Evolutionary conservation across 2,113 vertebrate genomes (phyloP).

Genomic region (Clarias batrachus): DNA sequence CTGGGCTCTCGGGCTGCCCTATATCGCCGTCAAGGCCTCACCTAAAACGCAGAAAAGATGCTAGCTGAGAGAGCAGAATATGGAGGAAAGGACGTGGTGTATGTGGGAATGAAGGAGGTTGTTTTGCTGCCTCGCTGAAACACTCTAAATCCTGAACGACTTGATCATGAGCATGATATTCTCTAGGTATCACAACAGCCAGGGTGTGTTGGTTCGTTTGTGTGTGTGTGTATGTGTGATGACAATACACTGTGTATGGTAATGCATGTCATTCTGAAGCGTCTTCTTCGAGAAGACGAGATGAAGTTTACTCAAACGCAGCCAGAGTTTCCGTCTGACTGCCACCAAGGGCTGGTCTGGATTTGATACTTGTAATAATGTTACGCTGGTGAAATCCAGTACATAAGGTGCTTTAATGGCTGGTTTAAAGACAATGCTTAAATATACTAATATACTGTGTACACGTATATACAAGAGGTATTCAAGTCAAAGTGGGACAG

Average conservation of each 20-base stretch:
- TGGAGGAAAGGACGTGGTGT: neutral
- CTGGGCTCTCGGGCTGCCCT: conserved; percentile 81
- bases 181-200: neutral
- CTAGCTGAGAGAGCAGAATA: conserved; percentile 49
- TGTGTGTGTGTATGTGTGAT: neutral
- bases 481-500: no score
- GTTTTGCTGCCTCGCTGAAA: neutral
- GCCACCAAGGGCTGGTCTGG: no score
- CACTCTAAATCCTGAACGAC: conserved; percentile 14
- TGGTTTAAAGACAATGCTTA: neutral
- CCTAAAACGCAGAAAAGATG: conserved; percentile 72
- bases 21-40: conserved; percentile 68
- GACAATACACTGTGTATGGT: conserved; percentile 2
- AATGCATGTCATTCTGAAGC: neutral
- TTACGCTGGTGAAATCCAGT: neutral
- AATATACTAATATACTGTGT: neutral
- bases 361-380: neutral
- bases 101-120: neutral
- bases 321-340: neutral
- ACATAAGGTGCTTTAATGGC: neutral
- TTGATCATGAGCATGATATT: neutral
- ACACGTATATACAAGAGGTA: no score
- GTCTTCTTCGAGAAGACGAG: neutral
- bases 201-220: neutral
- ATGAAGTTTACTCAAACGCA: neutral